Percentiles rank a stretch among this genome's conserved stretches.
These are phyloP conservation scores for Laupala kohalensis DNA, from an alignment of 1,140 invertebrate species.

Conservation along the genomic window DNA sequence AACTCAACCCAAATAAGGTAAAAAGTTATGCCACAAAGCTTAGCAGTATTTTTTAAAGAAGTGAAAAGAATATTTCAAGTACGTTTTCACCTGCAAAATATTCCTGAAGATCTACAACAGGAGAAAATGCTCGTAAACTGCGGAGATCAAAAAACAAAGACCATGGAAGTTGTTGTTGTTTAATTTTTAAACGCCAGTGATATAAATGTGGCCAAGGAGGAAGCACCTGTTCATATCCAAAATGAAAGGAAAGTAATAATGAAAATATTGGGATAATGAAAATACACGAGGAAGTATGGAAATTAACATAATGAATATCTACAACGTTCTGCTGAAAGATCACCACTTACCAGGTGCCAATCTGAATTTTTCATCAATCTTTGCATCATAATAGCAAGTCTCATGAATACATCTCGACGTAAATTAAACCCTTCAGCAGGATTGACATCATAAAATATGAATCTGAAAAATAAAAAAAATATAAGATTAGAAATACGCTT, in stretches of 20 bases:
- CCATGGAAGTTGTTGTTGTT: constrained; percentile 55
- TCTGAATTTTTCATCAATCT: constrained; percentile 37
- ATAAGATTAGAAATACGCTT: not conserved
- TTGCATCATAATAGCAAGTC: constrained; percentile 69
- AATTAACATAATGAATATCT: not conserved
- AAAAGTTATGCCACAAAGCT: too few relatives aligned
- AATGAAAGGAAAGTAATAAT: not conserved
- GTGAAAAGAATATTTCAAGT: too few relatives aligned
- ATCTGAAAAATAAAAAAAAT: constrained; percentile 29
- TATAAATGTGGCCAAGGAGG: constrained; percentile 83
- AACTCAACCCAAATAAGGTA: too few relatives aligned
- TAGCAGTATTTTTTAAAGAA: too few relatives aligned
- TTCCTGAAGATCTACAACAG: constrained; percentile 79
- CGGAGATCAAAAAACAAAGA: constrained; percentile 71
- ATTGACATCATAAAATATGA: constrained; percentile 86
- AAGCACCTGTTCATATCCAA: constrained; percentile 45
- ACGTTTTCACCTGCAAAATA: constrained; percentile 61
- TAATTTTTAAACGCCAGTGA: constrained; percentile 66
- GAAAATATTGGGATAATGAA: not conserved
- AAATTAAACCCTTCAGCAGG: constrained; percentile 93
- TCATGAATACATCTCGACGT: constrained; percentile 85
- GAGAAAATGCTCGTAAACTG: constrained; percentile 63
- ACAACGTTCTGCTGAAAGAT: not conserved
- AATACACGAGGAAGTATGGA: not conserved
- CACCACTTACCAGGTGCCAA: constrained; percentile 35